A percentile compares a stretch with the other conserved stretches of the same genome.
Evolutionary conservation across 2,888 invertebrate species (phyloP).

Genomic region (Oeneis ivallda): DNA sequence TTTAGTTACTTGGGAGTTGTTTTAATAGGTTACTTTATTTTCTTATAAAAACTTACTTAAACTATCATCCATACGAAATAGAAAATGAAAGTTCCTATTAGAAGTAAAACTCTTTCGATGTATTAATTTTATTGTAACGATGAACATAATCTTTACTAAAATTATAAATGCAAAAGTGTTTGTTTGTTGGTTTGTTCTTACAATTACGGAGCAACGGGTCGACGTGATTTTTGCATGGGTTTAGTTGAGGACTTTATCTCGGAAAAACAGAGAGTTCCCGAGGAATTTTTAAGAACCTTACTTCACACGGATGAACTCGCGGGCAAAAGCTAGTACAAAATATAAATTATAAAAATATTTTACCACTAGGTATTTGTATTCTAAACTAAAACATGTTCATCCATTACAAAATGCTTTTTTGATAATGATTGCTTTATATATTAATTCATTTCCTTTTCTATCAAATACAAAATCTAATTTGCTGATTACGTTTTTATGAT

Average conservation of each 20-base stretch:
- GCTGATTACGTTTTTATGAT: conserved; percentile 16
- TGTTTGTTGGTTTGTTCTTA: no score
- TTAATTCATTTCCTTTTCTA: conserved; percentile 1
- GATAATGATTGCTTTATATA: conserved; percentile 5
- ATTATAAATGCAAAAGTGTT: no score
- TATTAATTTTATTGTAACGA: conserved; percentile 1
- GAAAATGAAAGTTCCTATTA: conserved; percentile 7
- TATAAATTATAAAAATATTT: no score
- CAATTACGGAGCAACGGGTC: no score
- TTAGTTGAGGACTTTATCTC: no score
- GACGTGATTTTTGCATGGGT: no score
- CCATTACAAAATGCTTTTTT: conserved; percentile 11
- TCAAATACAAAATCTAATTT: conserved; percentile 19
- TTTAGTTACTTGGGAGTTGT: background rate
- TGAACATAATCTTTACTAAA: background rate
- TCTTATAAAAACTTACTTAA: background rate
- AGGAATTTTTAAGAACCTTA: no score
- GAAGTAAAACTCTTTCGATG: background rate
- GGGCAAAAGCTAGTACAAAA: no score
- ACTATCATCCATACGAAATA: background rate
- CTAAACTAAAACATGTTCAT: background rate
- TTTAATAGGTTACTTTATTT: conserved; percentile 9
- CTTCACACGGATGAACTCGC: no score
- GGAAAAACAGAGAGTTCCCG: no score
- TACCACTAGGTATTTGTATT: no score